A percentile compares a stretch with the other conserved stretches of the same genome.
These are phyloP conservation scores for Odocoileus hemionus DNA, from an alignment of 2,113 vertebrate genomes.

Conservation along the genomic window DNA sequence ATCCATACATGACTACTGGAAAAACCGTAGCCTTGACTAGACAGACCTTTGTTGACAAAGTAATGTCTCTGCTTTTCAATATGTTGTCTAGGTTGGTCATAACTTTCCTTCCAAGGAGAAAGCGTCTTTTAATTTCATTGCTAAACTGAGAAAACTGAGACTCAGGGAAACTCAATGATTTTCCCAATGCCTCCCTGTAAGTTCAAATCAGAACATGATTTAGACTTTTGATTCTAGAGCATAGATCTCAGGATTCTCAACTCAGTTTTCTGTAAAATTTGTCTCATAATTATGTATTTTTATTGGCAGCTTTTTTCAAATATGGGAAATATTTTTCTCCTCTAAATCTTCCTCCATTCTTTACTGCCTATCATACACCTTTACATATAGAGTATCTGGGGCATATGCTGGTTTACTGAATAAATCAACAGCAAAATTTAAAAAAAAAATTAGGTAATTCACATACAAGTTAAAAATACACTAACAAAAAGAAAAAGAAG, in stretches of 20 bases:
- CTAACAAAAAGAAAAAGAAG: neutral
- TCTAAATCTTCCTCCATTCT: neutral
- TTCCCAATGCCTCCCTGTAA: neutral
- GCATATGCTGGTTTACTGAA: neutral
- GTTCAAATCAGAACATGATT: neutral
- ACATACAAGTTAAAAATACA: neutral
- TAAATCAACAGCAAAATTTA: neutral
- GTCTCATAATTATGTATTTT: neutral
- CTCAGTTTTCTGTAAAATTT: neutral
- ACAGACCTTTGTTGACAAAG: too few species aligned
- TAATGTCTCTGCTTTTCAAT: too few species aligned
- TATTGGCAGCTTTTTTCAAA: neutral
- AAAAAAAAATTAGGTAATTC: neutral
- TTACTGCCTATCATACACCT: neutral
- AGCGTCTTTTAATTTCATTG: too few species aligned
- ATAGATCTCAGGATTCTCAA: neutral
- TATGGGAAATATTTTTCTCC: neutral
- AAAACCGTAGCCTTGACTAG: too few species aligned
- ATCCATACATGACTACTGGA: too few species aligned
- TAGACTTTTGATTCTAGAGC: neutral
- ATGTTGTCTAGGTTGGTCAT: too few species aligned
- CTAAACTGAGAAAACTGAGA: constrained; percentile 12
- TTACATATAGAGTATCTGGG: neutral
- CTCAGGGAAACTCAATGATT: neutral
- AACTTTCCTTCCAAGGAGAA: too few species aligned